phyloP scores from a whole-genome alignment of 2,113 vertebrate species.

The Malaclemys terrapin region DNA sequence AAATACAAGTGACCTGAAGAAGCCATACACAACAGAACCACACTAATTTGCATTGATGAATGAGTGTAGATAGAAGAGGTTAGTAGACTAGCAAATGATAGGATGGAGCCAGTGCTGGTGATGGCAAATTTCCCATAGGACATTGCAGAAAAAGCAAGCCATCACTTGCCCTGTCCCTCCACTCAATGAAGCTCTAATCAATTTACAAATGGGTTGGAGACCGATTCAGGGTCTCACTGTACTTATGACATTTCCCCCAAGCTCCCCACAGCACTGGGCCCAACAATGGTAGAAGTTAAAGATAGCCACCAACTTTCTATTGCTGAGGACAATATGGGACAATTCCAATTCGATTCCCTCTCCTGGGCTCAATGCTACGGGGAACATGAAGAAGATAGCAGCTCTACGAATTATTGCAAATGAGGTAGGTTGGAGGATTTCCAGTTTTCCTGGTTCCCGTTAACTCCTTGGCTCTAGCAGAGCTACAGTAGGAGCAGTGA shows the following conservation, averaged over 20 bases:
- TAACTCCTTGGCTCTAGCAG: conserved; percentile 46
- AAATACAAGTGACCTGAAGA: neutral
- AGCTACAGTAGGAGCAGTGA: conserved; percentile 34
- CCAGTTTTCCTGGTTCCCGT: neutral
- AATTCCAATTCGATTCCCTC: neutral
- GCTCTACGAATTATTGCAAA: neutral
- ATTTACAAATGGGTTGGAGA: neutral
- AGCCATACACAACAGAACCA: neutral
- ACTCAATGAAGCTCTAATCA: neutral
- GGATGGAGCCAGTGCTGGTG: neutral
- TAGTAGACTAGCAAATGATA: neutral
- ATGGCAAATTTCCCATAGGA: neutral
- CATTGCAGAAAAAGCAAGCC: neutral
- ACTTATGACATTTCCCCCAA: neutral
- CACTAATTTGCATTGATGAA: neutral
- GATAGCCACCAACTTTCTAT: neutral
- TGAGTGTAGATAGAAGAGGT: neutral
- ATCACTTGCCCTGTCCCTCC: neutral
- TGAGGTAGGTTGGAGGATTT: neutral
- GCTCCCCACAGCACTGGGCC: neutral
- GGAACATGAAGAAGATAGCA: neutral
- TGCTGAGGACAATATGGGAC: neutral
- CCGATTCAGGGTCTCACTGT: neutral
- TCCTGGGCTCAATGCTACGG: rapidly evolving
- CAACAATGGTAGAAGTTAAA: neutral